Evolutionary conservation across 2,888 invertebrate genomes (phyloP), one percentile per base, ranked within the genome.

Genomic region (Idaea aversata): DNA sequence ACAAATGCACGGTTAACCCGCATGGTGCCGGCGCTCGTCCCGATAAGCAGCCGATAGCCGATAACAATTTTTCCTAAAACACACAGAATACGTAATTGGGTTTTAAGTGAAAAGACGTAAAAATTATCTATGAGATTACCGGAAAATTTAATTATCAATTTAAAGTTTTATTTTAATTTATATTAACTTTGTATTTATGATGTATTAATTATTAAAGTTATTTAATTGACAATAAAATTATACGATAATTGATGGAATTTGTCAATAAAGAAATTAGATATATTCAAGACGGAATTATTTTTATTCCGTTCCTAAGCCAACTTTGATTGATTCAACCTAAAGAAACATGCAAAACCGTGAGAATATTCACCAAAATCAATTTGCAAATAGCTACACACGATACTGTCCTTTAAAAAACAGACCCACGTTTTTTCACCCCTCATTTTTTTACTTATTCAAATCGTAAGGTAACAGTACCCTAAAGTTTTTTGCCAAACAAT

Each of bases 401-500:
- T 82, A 84, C 79, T 83, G 87, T 86, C 78, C 83, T 87, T 87
- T 84, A 90, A 93, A 91, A 93, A 91, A 75, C 77, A 79, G 85
- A 86, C 78, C 81, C 74, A 73, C 73, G 79, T 88, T 87, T 90
- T 91, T 88, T 72, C 87, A 87, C 91, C 93, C 92, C 90, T 85
- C 86, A 81, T 70, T 79, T 81, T 83, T 85, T 85, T 79, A 79
- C 80, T 87, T 91, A 92, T 91, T 91, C 90, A 93, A 92, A 92
- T 92, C 75, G 76, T 81, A 85, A 84, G 77, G 87, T 84, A 87
- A 84, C 83, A 78, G 79, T 86, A 85, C 86, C 88, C 88, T 83
- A 76, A 78, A 84, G 85, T 87, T 91, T 92, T 88, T 90, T 86
- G 78, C 72, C 88, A 88, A 90, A 91, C 91, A 91, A 92, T 87